These are phyloP conservation scores for Parapsyche elsis DNA, from an alignment of 1,140 invertebrate species.

Conservation along the genomic window DNA sequence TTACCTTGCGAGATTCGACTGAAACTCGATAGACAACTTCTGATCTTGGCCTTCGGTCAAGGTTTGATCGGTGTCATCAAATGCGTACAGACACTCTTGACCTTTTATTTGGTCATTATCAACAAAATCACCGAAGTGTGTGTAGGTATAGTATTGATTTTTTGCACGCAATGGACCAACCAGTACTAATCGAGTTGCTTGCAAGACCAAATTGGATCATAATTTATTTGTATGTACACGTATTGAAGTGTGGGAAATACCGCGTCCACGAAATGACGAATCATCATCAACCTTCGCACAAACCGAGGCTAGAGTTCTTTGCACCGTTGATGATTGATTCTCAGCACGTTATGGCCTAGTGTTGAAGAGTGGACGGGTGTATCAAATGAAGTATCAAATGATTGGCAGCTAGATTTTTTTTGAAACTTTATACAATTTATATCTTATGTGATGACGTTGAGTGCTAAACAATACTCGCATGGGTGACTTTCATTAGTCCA, in stretches of 20 bases:
- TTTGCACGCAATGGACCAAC: no score
- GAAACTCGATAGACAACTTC: constrained; percentile 1
- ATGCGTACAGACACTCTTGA: neutral
- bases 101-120: neutral
- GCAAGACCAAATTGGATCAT: no score
- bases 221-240: no score
- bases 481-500: neutral
- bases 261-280: neutral
- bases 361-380: neutral
- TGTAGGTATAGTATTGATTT: no score
- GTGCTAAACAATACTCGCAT: neutral
- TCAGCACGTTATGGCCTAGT: neutral
- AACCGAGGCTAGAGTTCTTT: constrained; percentile 14
- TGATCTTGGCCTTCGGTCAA: constrained; percentile 14
- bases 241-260: neutral
- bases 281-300: neutral
- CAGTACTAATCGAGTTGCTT: no score
- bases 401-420: neutral
- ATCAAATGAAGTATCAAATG: neutral
- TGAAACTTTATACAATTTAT: neutral
- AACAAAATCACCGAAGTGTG: neutral
- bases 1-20: neutral
- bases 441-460: neutral
- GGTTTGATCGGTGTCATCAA: neutral
- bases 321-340: constrained; percentile 15